Evolutionary conservation across 2,113 vertebrate species (phyloP), one percentile per base, ranked within the genome.

Genomic region (Tor tambroides): DNA sequence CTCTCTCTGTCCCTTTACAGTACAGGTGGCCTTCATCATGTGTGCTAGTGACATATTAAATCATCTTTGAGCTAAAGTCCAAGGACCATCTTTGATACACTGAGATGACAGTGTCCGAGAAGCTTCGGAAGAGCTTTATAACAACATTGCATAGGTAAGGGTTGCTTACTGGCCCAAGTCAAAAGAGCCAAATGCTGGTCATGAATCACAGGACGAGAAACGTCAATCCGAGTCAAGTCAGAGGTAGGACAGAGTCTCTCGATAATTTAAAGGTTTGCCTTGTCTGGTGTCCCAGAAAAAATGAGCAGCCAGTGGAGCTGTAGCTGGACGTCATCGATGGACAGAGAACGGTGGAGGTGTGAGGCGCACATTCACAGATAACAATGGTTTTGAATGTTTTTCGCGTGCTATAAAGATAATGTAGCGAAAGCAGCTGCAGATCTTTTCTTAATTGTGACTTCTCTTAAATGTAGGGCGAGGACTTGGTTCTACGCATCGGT

Each of bases 21-120:
- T 84, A 87, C 78, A 17, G 69, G 88, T 86, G 90, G 82, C 81
- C 76, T 78, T 78, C 28, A 54, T 78, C 76, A 78, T 78, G 83
- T 87, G 85, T 87, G 56, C 77, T 84, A 72, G 74, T 49, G 61
- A 77, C 81, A n/a, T n/a, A n/a, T n/a, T n/a, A n/a, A n/a, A n/a
- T n/a, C n/a, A n/a, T n/a, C n/a, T n/a, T n/a, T n/a, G n/a, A n/a
- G n/a, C n/a, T n/a, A n/a, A n/a, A n/a, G n/a, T n/a, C n/a, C n/a
- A n/a, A n/a, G n/a, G n/a, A n/a, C 72, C 0, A 51, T 63, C 87
- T 84, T 84, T 87, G 43, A 87, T 77, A 65, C n/a, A 28, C 76
- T 26, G 63, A 56, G 69, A 83, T 82, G 78, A 89, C 86, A 76
- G 78, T 49, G 67, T 88, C 69, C 86, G 79, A 69, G 54, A 87